Percentiles rank a stretch among this genome's conserved stretches.
Evolutionary conservation across 2,113 vertebrate genomes (phyloP).

Genomic region (Rhizomys pruinosus): DNA sequence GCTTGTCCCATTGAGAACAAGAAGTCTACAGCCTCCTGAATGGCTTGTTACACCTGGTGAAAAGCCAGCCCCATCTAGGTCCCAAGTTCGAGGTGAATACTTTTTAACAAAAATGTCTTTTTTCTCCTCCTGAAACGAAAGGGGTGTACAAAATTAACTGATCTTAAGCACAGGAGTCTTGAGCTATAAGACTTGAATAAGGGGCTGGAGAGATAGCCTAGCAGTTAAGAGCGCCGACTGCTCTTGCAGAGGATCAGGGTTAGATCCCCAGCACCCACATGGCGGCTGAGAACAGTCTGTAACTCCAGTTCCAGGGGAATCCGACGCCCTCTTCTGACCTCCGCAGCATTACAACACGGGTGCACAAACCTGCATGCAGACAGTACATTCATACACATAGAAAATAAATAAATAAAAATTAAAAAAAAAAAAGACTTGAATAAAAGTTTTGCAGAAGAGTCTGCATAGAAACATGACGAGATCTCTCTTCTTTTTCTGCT

Average conservation of each 20-base stretch:
- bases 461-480: background rate
- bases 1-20: background rate
- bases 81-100: slow-evolving; percentile 50
- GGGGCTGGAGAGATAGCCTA: no score
- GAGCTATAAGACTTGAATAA: background rate
- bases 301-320: no score
- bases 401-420: no score
- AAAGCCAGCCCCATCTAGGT: background rate
- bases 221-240: no score
- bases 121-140: slow-evolving; percentile 34
- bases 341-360: no score
- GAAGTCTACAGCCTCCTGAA: background rate
- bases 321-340: no score
- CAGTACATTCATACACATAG: no score
- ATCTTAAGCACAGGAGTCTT: background rate
- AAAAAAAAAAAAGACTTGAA: background rate
- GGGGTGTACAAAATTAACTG: background rate
- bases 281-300: no score
- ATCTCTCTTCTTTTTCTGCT: background rate
- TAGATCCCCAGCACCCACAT: no score
- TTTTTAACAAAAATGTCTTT: slow-evolving; percentile 49
- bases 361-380: no score
- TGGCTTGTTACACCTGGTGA: background rate
- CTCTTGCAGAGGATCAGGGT: no score
- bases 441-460: background rate